Evolutionary conservation across 1,140 invertebrate genomes (phyloP), one percentile per base, ranked within the genome.

Genomic region (Pollicipes pollicipes): DNA sequence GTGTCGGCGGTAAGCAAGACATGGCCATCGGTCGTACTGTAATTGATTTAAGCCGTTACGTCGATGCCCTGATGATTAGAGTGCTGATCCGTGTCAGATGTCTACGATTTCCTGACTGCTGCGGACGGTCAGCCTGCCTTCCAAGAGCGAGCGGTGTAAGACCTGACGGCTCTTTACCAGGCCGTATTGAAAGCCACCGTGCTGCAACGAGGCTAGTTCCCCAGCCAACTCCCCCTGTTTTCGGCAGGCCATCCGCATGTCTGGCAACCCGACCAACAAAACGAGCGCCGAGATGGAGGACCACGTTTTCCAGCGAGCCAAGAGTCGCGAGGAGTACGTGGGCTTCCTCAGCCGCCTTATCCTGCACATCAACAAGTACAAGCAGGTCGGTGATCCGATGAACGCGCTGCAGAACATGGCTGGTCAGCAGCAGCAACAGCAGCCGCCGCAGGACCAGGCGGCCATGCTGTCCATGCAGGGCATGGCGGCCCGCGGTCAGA

Each of bases 271-370:
- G 64, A 88, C 89, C 6, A 81, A 85, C 0, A 88, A 88, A 75
- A 95, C 90, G 77, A 91, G 90, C 76, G 85, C 85, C 73, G 91
- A 95, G 76, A 95, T 96, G 90, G 93, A 96, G 79, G 93, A 87
- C 78, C 92, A 95, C 83, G 91, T 95, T 0, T 95, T 90, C 76
- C 84, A 87, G 76, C 95, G 95, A 80, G 92, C 93, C 0, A 92
- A 90, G 79, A 86, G 84, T 26, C 75, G 87, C 85, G 91, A 95
- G 75, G 91, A 95, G 76, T 95, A 95, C 77, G 79, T 95, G 74
- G 85, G 88, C 30, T 90, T 90, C 83, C 88, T 95, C n/a, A 91
- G 91, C 0, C 85, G 91, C 76, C 80, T 95, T 0, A 93, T 95
- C 75, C 82, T 95, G 68, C 91, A 94, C 82, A 76, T 66, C 73